These are phyloP conservation scores for Agonopterix subpropinquella DNA, from an alignment of 2,888 invertebrate species.

Conservation along the genomic window DNA sequence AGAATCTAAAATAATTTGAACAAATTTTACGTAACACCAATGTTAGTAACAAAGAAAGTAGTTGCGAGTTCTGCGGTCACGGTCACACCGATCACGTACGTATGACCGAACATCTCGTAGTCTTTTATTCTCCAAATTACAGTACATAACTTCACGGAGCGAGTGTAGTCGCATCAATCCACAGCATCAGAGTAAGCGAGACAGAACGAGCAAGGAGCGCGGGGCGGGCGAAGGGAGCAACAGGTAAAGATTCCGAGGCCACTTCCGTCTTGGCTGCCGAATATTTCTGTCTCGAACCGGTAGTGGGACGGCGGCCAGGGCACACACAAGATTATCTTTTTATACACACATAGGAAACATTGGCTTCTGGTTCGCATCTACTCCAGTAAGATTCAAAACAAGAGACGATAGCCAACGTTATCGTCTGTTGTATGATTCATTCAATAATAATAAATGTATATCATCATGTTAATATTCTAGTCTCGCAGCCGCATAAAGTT, in stretches of 20 bases:
- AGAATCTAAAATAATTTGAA: too few species aligned
- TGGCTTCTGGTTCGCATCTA: conserved; percentile 13
- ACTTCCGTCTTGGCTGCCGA: conserved; percentile 76
- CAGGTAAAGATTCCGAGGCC: conserved; percentile 77
- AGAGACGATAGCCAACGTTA: conserved; percentile 5
- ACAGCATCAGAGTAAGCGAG: conserved; percentile 43
- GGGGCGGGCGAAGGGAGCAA: conserved; percentile 72
- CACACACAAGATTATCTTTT: conserved; percentile 43
- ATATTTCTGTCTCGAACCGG: conserved; percentile 76
- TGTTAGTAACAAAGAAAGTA: conserved; percentile 55
- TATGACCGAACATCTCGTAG: conserved; percentile 55
- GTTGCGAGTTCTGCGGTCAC: conserved; percentile 60
- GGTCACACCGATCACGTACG: conserved; percentile 42
- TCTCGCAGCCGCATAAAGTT: too few species aligned
- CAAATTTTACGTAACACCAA: conserved; percentile 10
- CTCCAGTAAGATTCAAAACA: conserved; percentile 10
- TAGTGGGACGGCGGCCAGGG: conserved; percentile 72
- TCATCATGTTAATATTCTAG: too few species aligned
- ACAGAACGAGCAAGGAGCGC: conserved; percentile 43
- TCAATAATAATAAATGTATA: not conserved
- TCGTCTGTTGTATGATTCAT: not conserved
- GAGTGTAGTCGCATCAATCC: conserved; percentile 37
- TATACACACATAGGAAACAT: conserved; percentile 12
- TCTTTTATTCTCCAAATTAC: conserved; percentile 68
- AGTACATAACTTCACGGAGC: conserved; percentile 55